phyloP scores from a whole-genome alignment of 2,888 invertebrate species.

The Chrysopilus asiliformis region DNA sequence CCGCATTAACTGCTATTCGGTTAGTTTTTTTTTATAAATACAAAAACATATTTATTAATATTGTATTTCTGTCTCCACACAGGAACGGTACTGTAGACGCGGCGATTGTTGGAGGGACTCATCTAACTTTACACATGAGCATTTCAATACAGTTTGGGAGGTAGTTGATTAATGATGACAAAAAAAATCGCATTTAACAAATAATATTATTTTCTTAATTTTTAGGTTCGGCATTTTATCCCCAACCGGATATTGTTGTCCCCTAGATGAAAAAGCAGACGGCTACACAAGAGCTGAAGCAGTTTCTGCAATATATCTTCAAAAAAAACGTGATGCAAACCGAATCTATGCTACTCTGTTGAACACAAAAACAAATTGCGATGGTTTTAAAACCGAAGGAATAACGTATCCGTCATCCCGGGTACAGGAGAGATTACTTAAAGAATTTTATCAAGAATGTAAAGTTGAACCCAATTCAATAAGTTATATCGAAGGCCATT shows the following conservation, averaged over 20 bases:
- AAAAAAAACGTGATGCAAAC: constrained; percentile 53
- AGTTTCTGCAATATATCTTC: constrained; percentile 54
- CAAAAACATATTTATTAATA: no score
- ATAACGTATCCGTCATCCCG: constrained; percentile 54
- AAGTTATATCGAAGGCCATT: constrained; percentile 77
- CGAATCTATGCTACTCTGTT: constrained; percentile 55
- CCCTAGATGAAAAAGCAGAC: constrained; percentile 72
- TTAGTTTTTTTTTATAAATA: no score
- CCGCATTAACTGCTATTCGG: constrained; percentile 61
- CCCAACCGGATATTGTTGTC: constrained; percentile 73
- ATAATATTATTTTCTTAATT: constrained; percentile 33
- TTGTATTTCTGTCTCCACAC: no score
- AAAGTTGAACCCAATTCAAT: constrained; percentile 54
- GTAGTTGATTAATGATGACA: constrained; percentile 29
- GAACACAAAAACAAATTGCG: constrained; percentile 69
- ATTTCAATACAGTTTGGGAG: constrained; percentile 77
- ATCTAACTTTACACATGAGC: constrained; percentile 74
- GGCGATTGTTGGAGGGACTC: constrained; percentile 80
- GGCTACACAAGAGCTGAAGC: constrained; percentile 80
- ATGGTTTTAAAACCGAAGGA: constrained; percentile 59
- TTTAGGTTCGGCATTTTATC: constrained; percentile 62
- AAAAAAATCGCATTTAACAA: constrained; percentile 6
- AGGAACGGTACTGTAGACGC: constrained; percentile 75
- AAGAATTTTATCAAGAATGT: constrained; percentile 54
- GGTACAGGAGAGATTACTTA: constrained; percentile 46